Conservation (phyloP, 1,140 invertebrate genomes). For the Ceratosolen solmsi region DNA sequence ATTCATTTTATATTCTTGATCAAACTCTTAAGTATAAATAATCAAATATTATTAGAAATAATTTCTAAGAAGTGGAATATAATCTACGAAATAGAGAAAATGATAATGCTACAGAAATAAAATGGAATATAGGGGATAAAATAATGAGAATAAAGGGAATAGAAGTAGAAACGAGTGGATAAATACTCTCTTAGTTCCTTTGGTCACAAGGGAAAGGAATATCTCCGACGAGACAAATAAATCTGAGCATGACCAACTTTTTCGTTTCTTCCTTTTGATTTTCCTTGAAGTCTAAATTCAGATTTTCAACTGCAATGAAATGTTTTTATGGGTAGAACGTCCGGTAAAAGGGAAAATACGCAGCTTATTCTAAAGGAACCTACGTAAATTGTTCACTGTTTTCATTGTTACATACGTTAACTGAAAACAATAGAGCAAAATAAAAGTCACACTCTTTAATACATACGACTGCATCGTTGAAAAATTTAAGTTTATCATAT, state of each 20-base stretch:
- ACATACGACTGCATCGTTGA: not conserved
- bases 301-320: slow-evolving; percentile 12
- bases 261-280: slow-evolving; percentile 22
- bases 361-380: slow-evolving; percentile 27
- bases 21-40: no score
- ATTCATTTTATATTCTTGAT: no score
- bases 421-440: slow-evolving; percentile 41
- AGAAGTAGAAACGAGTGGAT: slow-evolving; percentile 33
- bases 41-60: no score
- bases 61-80: not conserved
- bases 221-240: slow-evolving; percentile 55
- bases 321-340: slow-evolving; percentile 12
- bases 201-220: slow-evolving; percentile 33
- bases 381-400: slow-evolving; percentile 35
- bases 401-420: slow-evolving; percentile 41
- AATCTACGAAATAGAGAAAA: not conserved
- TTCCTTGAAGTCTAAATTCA: slow-evolving; percentile 37
- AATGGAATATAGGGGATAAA: slow-evolving; percentile 31
- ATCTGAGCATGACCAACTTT: slow-evolving; percentile 54
- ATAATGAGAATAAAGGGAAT: slow-evolving; percentile 30
- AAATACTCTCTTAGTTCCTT: slow-evolving; percentile 39
- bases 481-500: slow-evolving; percentile 42
- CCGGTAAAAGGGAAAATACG: slow-evolving; percentile 21
- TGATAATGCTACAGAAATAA: slow-evolving; percentile 4
- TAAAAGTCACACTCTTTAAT: not conserved